Evolutionary conservation across 2,888 invertebrate species (phyloP).

Genomic region (Lasioglossum villosulum): DNA sequence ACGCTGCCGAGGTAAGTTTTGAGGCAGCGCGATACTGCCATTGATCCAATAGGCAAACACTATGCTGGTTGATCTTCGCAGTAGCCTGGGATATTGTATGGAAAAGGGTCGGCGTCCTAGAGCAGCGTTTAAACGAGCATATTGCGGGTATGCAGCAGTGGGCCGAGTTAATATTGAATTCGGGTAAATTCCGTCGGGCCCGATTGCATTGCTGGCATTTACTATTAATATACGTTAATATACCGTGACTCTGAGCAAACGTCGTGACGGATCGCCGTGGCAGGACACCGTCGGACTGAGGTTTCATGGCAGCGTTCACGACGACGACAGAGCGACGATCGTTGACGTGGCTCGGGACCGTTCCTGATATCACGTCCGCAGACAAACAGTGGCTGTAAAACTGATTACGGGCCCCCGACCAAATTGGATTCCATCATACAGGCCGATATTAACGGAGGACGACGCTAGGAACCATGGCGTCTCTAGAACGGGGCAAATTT

Average conservation of each 20-base stretch:
- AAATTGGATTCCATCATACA: slow-evolving; percentile 19
- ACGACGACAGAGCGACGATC: not conserved
- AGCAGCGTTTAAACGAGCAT: slow-evolving; percentile 4
- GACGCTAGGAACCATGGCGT: not conserved
- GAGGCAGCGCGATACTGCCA: not conserved
- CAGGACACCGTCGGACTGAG: slow-evolving; percentile 11
- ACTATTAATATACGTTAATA: slow-evolving; percentile 47
- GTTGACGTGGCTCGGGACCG: slow-evolving; percentile 9
- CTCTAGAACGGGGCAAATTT: not conserved
- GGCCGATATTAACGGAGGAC: slow-evolving; percentile 12
- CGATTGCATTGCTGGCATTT: slow-evolving; percentile 9
- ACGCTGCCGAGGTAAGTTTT: not conserved
- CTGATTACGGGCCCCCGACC: slow-evolving; percentile 20
- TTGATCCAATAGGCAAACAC: slow-evolving; percentile 12
- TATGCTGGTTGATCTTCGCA: not conserved
- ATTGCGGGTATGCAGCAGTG: not conserved
- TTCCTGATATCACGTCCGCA: slow-evolving; percentile 32
- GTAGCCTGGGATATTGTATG: not conserved
- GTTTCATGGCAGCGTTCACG: slow-evolving; percentile 24
- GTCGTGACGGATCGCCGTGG: slow-evolving; percentile 32
- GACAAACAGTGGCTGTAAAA: slow-evolving; percentile 40
- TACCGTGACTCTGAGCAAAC: slow-evolving; percentile 42
- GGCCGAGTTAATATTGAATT: slow-evolving; percentile 53
- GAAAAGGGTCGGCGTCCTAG: slow-evolving; percentile 8
- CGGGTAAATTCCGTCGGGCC: slow-evolving; percentile 25